Percentiles rank a stretch among this genome's conserved stretches.
phyloP scores from a whole-genome alignment of 1,140 invertebrate genomes.

The Micrasema minimum region DNA sequence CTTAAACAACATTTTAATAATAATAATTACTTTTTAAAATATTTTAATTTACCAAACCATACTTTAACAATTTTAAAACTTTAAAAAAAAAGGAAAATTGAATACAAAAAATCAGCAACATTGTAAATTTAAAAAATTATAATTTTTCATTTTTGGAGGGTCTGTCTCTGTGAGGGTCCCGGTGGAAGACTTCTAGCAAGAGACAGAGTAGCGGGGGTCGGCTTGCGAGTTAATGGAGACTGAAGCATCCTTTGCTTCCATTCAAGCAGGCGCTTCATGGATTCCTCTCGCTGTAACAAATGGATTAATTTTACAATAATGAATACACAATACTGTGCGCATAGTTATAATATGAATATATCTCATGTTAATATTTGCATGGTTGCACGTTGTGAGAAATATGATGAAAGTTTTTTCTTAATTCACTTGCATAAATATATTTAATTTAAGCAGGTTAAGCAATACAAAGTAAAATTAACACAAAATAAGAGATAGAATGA shows the following conservation, averaged over 20 bases:
- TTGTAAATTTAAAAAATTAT: neutral
- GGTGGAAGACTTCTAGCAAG: conserved; percentile 62
- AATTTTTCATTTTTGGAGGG: conserved; percentile 61
- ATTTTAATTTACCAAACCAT: no score
- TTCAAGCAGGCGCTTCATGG: conserved; percentile 88
- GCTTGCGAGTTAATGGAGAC: conserved; percentile 85
- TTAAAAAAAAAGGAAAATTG: neutral
- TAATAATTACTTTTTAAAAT: no score
- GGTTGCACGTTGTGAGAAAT: no score
- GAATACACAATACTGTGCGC: no score
- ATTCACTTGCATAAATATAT: no score
- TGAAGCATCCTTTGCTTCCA: conserved; percentile 95
- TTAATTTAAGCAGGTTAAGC: no score
- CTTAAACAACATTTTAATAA: no score
- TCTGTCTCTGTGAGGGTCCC: conserved; percentile 55
- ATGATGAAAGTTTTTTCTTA: no score
- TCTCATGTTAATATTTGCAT: no score
- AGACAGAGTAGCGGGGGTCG: conserved; percentile 68
- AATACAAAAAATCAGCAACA: neutral
- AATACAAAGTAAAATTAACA: no score
- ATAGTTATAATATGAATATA: no score
- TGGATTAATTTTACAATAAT: neutral
- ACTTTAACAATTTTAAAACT: neutral
- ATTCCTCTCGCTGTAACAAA: conserved; percentile 79
- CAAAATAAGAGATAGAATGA: no score